phyloP scores from a whole-genome alignment of 2,113 vertebrate genomes.

The Pipra filicauda region DNA sequence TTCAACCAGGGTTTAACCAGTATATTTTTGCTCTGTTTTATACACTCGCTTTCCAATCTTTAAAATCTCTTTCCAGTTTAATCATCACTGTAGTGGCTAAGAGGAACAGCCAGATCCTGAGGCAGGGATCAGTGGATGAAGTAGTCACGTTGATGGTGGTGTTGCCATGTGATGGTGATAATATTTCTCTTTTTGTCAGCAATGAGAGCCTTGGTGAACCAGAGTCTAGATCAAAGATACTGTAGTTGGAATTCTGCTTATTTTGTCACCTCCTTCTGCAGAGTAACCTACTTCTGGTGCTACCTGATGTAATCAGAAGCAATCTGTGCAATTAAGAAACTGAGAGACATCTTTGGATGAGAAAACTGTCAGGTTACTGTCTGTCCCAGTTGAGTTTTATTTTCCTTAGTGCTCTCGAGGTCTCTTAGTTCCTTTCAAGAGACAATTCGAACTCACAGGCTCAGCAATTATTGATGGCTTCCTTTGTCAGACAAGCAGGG shows the following conservation, averaged over 20 bases:
- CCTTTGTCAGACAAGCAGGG: slow-evolving; percentile 26
- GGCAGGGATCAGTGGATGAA: background rate
- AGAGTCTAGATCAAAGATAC: slow-evolving; percentile 25
- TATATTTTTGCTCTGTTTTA: background rate
- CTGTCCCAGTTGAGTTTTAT: slow-evolving; percentile 14
- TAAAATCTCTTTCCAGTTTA: background rate
- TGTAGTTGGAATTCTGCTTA: background rate
- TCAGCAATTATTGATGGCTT: slow-evolving; percentile 50
- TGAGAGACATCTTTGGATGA: slow-evolving; percentile 7
- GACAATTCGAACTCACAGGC: background rate
- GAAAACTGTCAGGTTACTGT: slow-evolving; percentile 36
- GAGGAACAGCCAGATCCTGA: background rate
- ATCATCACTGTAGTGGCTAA: background rate
- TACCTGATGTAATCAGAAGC: slow-evolving; percentile 1
- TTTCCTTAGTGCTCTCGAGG: background rate
- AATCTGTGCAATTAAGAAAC: slow-evolving; percentile 46
- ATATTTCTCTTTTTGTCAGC: slow-evolving; percentile 7
- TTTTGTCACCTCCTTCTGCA: slow-evolving; percentile 28
- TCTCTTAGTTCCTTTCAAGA: slow-evolving; percentile 33
- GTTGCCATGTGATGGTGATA: background rate
- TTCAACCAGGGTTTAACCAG: background rate
- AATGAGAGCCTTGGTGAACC: background rate
- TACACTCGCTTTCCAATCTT: background rate
- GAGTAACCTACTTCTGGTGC: slow-evolving; percentile 50
- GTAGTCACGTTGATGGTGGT: background rate